Evolutionary conservation across 2,888 invertebrate species (phyloP), one percentile per base, ranked within the genome.

Genomic region (Gortyna flavago): DNA sequence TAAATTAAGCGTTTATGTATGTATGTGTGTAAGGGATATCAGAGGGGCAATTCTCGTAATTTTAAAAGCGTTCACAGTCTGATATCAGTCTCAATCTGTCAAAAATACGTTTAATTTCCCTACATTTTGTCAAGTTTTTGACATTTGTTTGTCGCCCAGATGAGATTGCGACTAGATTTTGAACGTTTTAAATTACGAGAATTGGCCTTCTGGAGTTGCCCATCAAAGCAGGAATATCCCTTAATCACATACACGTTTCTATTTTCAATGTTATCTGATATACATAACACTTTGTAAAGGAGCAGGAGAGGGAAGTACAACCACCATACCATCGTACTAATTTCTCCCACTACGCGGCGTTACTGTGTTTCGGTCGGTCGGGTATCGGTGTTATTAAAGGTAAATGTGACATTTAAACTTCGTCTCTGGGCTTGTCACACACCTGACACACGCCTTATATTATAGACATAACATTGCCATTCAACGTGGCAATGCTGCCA

Each of bases 241-340:
- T 51, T 79, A 80, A 79, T 68, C 44, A 41, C 13, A 16, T 6
- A 41, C 13, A 48, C 16, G 59, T 66, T 59, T 71, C 65, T 29
- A 51, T 65, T 25, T 29, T 25, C 18, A 11, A 2, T 16, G 44
- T 69, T 61, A 38, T 18, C 48, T 25, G 11, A 29, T 25, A 29
- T 38, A 29, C 21, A n/a, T 13, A 29, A 25, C 29, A 25, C 18
- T 48, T 77, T 21, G 77, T 54, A 54, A 7, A n/a, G 32, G 13
- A n/a, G 2, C 48, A 16, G 21, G 59, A n/a, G 3, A 7, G 21
- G 41, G 6, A 65, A 11, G 29, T 48, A 25, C 41, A 13, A 44
- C 44, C 9, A 9, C 18, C 16, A n/a, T n/a, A n/a, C 8, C 25
- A 44, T 68, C 16, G 35, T 16, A 64, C 62, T 61, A 1, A 67